A percentile compares a stretch with the other conserved stretches of the same genome.
phyloP scores from a whole-genome alignment of 2,888 invertebrate genomes.

The Gandaritis pyraliata region DNA sequence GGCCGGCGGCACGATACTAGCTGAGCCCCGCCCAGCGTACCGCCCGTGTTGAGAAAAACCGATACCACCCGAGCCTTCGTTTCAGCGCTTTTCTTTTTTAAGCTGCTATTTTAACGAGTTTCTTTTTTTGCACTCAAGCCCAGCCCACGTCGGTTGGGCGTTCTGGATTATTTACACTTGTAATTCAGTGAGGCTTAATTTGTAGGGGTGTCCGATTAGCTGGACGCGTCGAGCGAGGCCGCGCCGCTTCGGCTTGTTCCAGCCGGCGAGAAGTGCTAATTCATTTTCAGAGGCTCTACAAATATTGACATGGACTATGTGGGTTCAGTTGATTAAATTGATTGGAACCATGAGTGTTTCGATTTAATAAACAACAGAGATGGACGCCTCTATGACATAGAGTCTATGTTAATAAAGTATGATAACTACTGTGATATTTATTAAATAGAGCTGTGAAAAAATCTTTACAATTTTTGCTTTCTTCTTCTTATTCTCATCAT shows the following conservation, averaged over 20 bases:
- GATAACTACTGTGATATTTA: too few species aligned
- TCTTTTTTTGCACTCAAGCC: conserved; percentile 73
- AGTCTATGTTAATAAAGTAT: neutral
- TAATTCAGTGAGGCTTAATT: conserved; percentile 78
- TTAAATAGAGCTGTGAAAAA: too few species aligned
- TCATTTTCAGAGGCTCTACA: conserved; percentile 18
- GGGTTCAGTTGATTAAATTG: conserved; percentile 12
- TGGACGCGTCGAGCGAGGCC: conserved; percentile 27
- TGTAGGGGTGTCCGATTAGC: conserved; percentile 67
- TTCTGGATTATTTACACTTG: conserved; percentile 83
- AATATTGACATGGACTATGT: conserved; percentile 10
- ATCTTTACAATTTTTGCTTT: too few species aligned
- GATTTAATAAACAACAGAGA: neutral
- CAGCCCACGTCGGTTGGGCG: conserved; percentile 82
- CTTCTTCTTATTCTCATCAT: too few species aligned
- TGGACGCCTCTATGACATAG: too few species aligned
- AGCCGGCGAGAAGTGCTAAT: conserved; percentile 9
- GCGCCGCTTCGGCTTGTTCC: conserved; percentile 5
- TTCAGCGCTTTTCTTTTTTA: conserved; percentile 85
- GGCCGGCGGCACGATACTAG: conserved; percentile 87
- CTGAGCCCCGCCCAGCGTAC: conserved; percentile 80
- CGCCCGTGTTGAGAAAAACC: conserved; percentile 82
- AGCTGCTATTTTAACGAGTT: conserved; percentile 83
- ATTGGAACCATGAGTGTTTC: conserved; percentile 3
- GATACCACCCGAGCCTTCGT: conserved; percentile 82